Evolutionary conservation across 2,113 vertebrate species (phyloP).

Genomic region (Bucco capensis): DNA sequence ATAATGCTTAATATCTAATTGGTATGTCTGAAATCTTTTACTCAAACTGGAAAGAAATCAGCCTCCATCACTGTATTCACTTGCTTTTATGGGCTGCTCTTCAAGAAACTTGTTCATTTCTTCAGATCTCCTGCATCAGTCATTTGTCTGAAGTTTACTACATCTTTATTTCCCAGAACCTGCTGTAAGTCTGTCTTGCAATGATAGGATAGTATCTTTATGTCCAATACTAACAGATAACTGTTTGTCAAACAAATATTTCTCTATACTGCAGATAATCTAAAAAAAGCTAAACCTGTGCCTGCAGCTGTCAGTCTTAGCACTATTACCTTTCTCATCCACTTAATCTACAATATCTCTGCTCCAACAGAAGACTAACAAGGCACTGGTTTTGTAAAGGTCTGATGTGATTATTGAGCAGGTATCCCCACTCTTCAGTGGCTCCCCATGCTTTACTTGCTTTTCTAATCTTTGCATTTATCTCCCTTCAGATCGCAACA

Average conservation of each 20-base stretch:
- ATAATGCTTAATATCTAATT: not conserved
- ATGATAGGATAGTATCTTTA: not conserved
- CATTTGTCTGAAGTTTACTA: not conserved
- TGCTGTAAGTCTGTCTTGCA: not conserved
- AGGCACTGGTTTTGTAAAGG: not conserved
- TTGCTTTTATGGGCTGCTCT: not conserved
- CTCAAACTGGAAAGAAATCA: not conserved
- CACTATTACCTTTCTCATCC: not conserved
- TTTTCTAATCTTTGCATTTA: constrained; percentile 78
- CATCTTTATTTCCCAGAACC: not conserved
- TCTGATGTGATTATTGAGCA: not conserved
- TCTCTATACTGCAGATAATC: not conserved
- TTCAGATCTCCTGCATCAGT: not conserved
- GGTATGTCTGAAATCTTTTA: not conserved
- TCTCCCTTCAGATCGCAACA: constrained; percentile 79
- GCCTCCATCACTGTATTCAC: not conserved
- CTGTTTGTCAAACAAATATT: not conserved
- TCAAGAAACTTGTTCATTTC: not conserved
- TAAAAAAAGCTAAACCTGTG: not conserved
- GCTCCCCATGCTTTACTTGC: constrained; percentile 62
- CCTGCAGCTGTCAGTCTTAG: not conserved
- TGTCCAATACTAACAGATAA: not conserved
- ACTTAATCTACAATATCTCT: not conserved
- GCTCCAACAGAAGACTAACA: not conserved
- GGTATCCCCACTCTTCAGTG: not conserved